Evolutionary conservation across 2,113 vertebrate genomes (phyloP), one percentile per base, ranked within the genome.

Genomic region (Phalacrocorax aristotelis): DNA sequence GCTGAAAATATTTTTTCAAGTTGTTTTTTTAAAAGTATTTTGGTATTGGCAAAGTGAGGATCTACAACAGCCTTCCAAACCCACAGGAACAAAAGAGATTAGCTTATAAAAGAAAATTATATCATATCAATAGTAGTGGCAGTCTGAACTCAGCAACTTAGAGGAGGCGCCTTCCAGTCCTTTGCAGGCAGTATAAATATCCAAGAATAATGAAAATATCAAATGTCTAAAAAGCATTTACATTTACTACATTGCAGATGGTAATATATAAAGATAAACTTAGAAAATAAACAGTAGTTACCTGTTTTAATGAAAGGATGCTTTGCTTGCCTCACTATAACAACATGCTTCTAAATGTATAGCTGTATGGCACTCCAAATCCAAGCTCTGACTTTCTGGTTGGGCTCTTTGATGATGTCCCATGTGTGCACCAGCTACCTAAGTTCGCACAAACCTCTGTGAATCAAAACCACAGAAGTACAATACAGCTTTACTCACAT

Each of bases 401-500:
- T 89, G 83, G 81, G 91, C 89, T 83, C 91, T 93, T 68, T 57
- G 89, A 7, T 64, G 83, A 10, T 93, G 83, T 82, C 92, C 82
- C 93, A 83, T 30, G 90, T 72, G 95, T 92, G 92, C 93, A 88
- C 20, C 90, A 95, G 76, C 92, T 40, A 82, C 92, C 94, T 79
- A 54, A 93, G 74, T 7, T 87, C 40, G 5, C 93, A 87, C 83
- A 97, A 94, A 91, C 69, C 90, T 95, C 95, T 95, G 72, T 7
- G 34, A 93, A 69, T 32, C 89, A 76, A 54, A 94, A 16, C 74
- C 89, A 91, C 81, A 83, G 77, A 76, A 76, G 83, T 88, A 85
- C 95, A 91, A 68, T 32, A 84, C 72, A 95, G 86, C 80, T 96
- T 87, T 40, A 61, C 93, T 95, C 2, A 0, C 9, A 3, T 69